Conservation (phyloP, 2,113 vertebrate species). For the Tinamus guttatus region DNA sequence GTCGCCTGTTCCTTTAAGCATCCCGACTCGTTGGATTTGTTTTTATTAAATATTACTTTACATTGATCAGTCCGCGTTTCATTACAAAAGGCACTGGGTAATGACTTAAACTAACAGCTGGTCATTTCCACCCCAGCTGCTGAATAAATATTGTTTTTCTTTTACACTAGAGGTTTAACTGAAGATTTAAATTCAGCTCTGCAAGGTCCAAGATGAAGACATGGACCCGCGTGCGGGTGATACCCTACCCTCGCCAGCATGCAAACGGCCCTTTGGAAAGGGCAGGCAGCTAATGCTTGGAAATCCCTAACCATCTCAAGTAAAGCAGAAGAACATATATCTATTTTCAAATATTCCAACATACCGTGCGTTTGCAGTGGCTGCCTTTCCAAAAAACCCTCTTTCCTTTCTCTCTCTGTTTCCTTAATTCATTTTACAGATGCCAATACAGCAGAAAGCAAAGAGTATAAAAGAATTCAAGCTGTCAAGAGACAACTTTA, state of each 20-base stretch:
- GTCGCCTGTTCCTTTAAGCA: neutral
- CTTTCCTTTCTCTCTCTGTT: neutral
- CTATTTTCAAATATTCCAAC: neutral
- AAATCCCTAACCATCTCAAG: neutral
- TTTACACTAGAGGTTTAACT: neutral
- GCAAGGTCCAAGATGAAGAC: neutral
- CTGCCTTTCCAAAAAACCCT: conserved; percentile 24
- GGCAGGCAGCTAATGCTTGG: neutral
- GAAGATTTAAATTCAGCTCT: neutral
- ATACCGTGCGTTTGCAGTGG: neutral
- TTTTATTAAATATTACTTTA: neutral
- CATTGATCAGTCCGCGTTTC: neutral
- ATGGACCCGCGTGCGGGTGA: neutral
- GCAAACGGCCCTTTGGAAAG: neutral
- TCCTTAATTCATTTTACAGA: conserved; percentile 38
- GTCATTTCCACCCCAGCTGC: accelerated
- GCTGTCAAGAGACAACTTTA: conserved; percentile 26
- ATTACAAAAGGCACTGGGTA: neutral
- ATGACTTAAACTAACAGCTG: neutral
- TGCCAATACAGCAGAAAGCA: conserved; percentile 55
- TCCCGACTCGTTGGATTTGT: neutral
- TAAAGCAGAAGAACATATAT: neutral
- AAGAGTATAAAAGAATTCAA: conserved; percentile 33
- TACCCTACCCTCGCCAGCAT: neutral
- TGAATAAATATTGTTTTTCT: neutral